These are phyloP conservation scores for Drosophila anomalipes DNA, from an alignment of 2,888 invertebrate species.

Conservation along the genomic window DNA sequence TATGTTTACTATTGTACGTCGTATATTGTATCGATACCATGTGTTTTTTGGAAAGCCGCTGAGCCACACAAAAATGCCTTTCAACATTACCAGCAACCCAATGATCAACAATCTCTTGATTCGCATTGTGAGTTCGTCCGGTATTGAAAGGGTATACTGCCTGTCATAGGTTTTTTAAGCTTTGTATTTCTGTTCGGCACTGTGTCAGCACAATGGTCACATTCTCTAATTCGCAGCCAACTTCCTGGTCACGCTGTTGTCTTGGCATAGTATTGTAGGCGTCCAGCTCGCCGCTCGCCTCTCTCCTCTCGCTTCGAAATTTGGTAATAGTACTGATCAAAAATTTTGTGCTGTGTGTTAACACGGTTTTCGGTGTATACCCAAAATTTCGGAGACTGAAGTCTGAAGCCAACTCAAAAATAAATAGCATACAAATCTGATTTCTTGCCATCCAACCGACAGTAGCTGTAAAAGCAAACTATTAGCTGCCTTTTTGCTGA, in stretches of 20 bases:
- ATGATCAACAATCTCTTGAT: slow-evolving; percentile 43
- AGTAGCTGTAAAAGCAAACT: slow-evolving; percentile 31
- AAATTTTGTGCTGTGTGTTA: background rate
- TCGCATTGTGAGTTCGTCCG: slow-evolving; percentile 38
- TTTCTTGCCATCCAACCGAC: slow-evolving; percentile 17
- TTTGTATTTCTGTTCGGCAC: slow-evolving; percentile 5
- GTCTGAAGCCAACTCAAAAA: background rate
- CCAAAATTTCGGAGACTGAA: background rate
- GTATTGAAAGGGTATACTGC: slow-evolving; percentile 56
- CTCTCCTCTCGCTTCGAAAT: background rate
- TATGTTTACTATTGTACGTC: background rate
- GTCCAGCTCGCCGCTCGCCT: slow-evolving; percentile 6
- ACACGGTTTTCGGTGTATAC: background rate
- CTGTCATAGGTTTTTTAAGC: slow-evolving; percentile 34
- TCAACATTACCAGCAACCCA: slow-evolving; percentile 24
- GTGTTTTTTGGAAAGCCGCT: slow-evolving; percentile 20
- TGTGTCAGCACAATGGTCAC: slow-evolving; percentile 32
- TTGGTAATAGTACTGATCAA: slow-evolving; percentile 19
- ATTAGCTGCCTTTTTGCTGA: background rate
- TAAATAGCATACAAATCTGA: slow-evolving; percentile 7
- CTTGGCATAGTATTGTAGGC: slow-evolving; percentile 25
- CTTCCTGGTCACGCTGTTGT: slow-evolving; percentile 55
- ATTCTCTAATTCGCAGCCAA: slow-evolving; percentile 37
- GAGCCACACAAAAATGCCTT: slow-evolving; percentile 29
- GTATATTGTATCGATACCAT: background rate